These are phyloP conservation scores for Urechis unicinctus DNA, from an alignment of 2,888 invertebrate genomes.

Conservation along the genomic window DNA sequence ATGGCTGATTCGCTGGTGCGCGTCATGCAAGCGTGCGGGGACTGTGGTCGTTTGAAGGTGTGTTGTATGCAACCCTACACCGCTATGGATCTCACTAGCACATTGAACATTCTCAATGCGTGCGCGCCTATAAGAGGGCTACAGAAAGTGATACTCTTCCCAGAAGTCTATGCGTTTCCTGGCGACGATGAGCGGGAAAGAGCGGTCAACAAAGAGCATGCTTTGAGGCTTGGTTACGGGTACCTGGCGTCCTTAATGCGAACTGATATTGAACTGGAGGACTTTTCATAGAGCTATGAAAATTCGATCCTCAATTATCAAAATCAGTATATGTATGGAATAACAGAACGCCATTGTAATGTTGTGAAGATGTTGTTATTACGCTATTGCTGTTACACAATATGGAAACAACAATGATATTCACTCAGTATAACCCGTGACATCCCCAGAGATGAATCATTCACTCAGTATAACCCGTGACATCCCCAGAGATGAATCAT, in stretches of 20 bases:
- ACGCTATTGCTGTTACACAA: too few relatives aligned
- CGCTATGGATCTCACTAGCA: constrained; percentile 26
- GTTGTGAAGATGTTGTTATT: too few relatives aligned
- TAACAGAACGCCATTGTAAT: too few relatives aligned
- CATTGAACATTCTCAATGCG: constrained; percentile 24
- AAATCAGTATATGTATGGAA: too few relatives aligned
- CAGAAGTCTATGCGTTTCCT: constrained; percentile 38
- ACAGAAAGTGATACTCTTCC: constrained; percentile 32
- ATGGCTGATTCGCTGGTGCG: constrained; percentile 22
- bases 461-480: too few relatives aligned
- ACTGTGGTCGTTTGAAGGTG: constrained; percentile 26
- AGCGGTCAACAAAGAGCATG: constrained; percentile 15
- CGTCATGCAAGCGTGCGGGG: constrained; percentile 24
- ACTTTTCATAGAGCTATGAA: too few relatives aligned
- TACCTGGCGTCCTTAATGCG: constrained; percentile 13
- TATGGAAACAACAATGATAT: too few relatives aligned
- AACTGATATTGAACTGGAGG: constrained; percentile 13
- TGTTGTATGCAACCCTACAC: constrained; percentile 34
- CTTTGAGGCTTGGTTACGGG: constrained; percentile 14
- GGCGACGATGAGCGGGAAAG: constrained; percentile 21
- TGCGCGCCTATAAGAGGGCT: constrained; percentile 26
- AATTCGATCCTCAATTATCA: too few relatives aligned
- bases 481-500: too few relatives aligned
- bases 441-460: too few relatives aligned
- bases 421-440: too few relatives aligned